Evolutionary conservation across 2,888 invertebrate genomes (phyloP), one percentile per base, ranked within the genome.

Genomic region (Ochropleura plecta): DNA sequence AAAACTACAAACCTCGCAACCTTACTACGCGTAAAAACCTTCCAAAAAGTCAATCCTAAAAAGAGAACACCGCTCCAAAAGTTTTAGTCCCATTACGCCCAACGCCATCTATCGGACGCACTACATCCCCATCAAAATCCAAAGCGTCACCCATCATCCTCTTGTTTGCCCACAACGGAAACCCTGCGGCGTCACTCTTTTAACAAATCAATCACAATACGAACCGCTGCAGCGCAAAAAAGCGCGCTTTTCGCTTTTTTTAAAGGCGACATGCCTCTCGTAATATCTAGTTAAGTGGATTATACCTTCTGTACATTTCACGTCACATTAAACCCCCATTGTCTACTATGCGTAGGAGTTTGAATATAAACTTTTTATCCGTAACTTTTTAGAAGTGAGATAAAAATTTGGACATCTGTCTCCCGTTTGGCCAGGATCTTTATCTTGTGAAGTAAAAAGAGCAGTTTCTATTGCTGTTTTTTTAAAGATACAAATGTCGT

Each of bases 261-360:
- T 94, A 92, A 91, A 92, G 86, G 89, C 93, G 92, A 95, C 95
- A 95, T 94, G 93, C 95, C 94, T 92, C 4, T 59, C n/a, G 48
- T 84, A 81, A 84, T 84, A 48, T 68, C 70, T 70, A 91, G 94
- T 89, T 96, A 96, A 96, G 96, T 96, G 95, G 96, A 96, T 96
- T 96, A 96, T 91, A 86, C 90, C 91, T 93, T 92, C 88, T 85
- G 87, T 90, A 91, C 90, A 94, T 96, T 96, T 95, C 93, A 96
- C 95, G 94, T 94, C 94, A 92, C 94, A 96, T 96, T 96, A 93
- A 94, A 92, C 92, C 93, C 83, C 79, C 78, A 91, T 95, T 95
- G 95, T 95, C 91, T 94, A 77, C 82, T 93, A 93, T 94, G 94
- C 93, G 96, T 95, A 95, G 96, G 95, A 94, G 96, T 94, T 90